Conservation (phyloP, 2,113 vertebrate genomes). For the Protobothrops flavoviridis region DNA sequence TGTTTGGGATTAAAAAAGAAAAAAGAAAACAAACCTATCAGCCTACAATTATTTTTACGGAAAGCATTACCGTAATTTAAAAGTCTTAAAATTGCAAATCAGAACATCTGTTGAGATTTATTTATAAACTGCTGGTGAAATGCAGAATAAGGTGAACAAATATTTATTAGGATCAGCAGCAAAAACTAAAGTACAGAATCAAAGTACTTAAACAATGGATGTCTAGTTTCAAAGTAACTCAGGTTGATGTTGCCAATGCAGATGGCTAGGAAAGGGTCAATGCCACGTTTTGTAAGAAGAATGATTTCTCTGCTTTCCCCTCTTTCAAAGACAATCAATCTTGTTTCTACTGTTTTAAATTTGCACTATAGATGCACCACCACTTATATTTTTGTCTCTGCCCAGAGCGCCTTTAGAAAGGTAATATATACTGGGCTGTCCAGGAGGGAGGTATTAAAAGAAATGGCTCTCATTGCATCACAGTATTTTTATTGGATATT, state of each 20-base stretch:
- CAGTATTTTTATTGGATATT: neutral
- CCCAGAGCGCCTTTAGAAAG: neutral
- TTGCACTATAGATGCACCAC: neutral
- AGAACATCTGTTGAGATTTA: neutral
- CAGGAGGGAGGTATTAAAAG: neutral
- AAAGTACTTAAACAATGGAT: neutral
- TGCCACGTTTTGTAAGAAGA: neutral
- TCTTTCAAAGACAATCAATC: neutral
- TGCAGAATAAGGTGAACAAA: neutral
- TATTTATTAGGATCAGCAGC: neutral
- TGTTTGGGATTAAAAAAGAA: neutral
- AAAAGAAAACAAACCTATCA: neutral
- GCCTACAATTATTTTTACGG: neutral
- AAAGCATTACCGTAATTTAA: neutral
- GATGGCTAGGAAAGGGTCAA: neutral
- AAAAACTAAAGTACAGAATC: neutral
- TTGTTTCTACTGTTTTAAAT: neutral
- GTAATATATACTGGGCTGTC: neutral
- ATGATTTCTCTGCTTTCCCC: neutral
- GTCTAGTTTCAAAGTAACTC: neutral
- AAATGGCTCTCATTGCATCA: neutral
- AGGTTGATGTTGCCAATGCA: neutral
- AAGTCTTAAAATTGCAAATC: neutral
- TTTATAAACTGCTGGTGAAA: neutral
- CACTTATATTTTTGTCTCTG: neutral